A percentile compares a stretch with the other conserved stretches of the same genome.
Conservation (phyloP, 2,113 vertebrate genomes). For the Macquaria australasica region DNA sequence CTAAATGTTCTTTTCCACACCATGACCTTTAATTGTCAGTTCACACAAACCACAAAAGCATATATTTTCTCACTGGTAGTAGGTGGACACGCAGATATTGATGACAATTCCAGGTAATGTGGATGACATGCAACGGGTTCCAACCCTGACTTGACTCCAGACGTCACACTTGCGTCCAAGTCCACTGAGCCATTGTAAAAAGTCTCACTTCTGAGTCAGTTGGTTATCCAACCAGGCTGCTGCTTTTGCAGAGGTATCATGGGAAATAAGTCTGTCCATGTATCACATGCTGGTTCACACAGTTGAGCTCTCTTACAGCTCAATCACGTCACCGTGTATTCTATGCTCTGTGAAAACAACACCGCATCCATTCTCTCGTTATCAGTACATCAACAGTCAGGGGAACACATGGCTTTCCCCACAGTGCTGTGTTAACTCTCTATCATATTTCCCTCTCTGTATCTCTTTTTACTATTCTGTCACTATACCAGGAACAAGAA, state of each 20-base stretch:
- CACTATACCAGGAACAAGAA: constrained; percentile 12
- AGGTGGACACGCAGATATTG: too few species aligned
- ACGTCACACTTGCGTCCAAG: background rate
- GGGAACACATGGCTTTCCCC: constrained; percentile 64
- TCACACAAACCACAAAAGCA: too few species aligned
- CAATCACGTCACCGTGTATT: constrained; percentile 48
- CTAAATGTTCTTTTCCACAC: too few species aligned
- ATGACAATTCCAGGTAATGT: background rate
- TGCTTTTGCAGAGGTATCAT: constrained; percentile 34
- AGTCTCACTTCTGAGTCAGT: background rate
- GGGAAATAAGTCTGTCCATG: constrained; percentile 42
- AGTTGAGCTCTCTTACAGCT: constrained; percentile 23
- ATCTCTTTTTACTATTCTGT: constrained; percentile 5
- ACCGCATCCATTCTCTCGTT: constrained; percentile 68
- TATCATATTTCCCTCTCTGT: constrained; percentile 44
- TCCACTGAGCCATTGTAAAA: background rate
- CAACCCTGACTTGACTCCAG: background rate
- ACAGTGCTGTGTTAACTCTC: constrained; percentile 25
- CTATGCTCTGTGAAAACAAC: constrained; percentile 60
- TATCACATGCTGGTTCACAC: constrained; percentile 60
- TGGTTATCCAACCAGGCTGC: constrained; percentile 2
- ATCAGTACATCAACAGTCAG: constrained; percentile 63
- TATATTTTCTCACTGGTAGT: too few species aligned
- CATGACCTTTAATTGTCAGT: too few species aligned
- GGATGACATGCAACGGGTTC: background rate